Evolutionary conservation across 2,113 vertebrate genomes (phyloP).

Genomic region (Sigmodon hispidus): DNA sequence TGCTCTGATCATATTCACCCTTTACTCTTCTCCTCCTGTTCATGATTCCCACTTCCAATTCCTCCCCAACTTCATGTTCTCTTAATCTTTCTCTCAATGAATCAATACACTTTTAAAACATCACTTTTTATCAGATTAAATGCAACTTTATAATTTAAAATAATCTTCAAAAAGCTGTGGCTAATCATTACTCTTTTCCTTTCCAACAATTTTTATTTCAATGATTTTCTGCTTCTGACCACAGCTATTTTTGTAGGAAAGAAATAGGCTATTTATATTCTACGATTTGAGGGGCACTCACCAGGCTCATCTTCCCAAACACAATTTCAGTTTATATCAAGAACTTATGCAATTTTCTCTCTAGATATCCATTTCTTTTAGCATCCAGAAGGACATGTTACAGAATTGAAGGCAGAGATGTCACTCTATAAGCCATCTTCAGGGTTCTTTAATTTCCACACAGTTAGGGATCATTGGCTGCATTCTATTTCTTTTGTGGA

Average conservation of each 20-base stretch:
- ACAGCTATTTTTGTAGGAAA: background rate
- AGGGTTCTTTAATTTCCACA: background rate
- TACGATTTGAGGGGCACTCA: background rate
- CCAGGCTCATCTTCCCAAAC: background rate
- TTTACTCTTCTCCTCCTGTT: background rate
- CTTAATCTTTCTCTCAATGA: background rate
- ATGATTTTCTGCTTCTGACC: background rate
- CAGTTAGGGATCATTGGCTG: background rate
- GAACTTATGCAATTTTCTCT: background rate
- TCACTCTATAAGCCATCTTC: background rate
- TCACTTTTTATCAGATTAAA: background rate
- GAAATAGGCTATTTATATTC: background rate
- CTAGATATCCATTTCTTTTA: background rate
- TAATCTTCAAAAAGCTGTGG: background rate
- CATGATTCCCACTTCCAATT: background rate
- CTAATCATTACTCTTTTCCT: conserved; percentile 14
- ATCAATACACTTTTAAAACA: background rate
- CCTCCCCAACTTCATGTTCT: too few relatives aligned
- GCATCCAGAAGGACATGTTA: background rate
- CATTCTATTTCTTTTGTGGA: background rate
- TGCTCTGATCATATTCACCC: background rate
- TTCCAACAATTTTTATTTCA: conserved; percentile 43
- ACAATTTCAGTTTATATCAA: background rate
- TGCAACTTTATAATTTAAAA: background rate
- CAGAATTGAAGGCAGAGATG: background rate